Conservation (phyloP, 2,797 vertebrate species). For the Coendou prehensilis region DNA sequence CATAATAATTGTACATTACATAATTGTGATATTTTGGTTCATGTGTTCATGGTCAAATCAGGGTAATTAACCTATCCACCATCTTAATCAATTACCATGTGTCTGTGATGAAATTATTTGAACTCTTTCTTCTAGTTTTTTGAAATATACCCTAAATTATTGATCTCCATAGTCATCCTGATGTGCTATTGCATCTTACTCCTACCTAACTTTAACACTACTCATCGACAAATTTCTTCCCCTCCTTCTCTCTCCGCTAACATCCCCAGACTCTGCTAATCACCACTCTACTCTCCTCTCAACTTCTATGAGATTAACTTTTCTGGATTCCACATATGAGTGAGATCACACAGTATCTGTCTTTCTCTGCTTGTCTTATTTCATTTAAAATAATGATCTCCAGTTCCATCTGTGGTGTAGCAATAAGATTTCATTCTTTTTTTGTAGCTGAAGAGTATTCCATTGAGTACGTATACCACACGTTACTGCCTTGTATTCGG, state of each 20-base stretch:
- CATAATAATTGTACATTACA: not conserved
- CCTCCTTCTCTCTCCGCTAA: too few species aligned
- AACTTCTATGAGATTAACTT: not conserved
- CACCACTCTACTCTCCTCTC: too few species aligned
- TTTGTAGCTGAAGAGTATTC: too few species aligned
- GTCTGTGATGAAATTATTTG: not conserved
- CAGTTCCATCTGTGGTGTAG: not conserved
- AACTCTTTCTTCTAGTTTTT: not conserved
- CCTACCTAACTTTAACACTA: too few species aligned
- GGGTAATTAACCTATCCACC: not conserved
- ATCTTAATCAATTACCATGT: not conserved
- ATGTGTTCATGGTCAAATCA: not conserved
- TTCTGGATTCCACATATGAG: not conserved
- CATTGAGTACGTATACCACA: not conserved
- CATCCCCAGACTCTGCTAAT: too few species aligned
- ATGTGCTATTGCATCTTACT: not conserved
- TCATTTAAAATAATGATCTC: not conserved
- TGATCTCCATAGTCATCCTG: not conserved
- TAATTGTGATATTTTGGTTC: not conserved
- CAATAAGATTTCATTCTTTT: too few species aligned
- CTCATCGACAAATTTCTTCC: fast-evolving
- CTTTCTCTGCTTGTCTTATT: not conserved
- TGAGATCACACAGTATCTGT: not conserved
- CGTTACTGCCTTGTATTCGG: not conserved
- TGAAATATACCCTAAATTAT: not conserved